Evolutionary conservation across 2,797 vertebrate genomes (phyloP), one percentile per base, ranked within the genome.

Genomic region (Dryobates pubescens): DNA sequence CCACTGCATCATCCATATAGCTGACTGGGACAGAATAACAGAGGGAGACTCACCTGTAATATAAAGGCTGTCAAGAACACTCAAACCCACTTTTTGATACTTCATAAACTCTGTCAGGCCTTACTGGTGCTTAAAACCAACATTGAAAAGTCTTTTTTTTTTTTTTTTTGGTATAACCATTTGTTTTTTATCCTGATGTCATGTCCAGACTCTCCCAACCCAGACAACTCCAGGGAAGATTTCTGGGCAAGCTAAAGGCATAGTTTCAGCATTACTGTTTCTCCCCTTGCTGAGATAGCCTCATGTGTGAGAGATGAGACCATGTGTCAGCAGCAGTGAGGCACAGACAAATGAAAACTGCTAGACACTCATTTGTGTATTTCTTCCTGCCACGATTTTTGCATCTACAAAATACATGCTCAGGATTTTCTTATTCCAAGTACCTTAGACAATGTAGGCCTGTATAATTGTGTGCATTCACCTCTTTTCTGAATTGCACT

Each of bases 201-300:
- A 22, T 19, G 38, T 14, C 19, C 27, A 23, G 22, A 7, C 10
- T 56, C 63, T 86, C 27, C 23, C 32, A 65, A 10, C 17, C 59
- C 20, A 29, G 30, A 13, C 2, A 1, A 23, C 34, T n/a, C 27
- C 72, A 68, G 29, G 27, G 24, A 20, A 59, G 30, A 34, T 57
- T 49, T 65, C 38, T 56, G 23, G 56, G 53, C 30, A 32, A 68
- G 54, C 49, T 41, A 43, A 65, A 47, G 32, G 30, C 27, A 34
- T 24, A 41, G 78, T 19, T 56, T 56, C 0, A 1, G 45, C 2
- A 0, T 19, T 32, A 23, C 30, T 10, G 7, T 23, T 71, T 51
- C 63, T 70, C 23, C 68, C 19, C 34, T 56, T 29, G 26, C 62
- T 3, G 29, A 36, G 38, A 29, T 32, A 24, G 43, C 32, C 38